Conservation (phyloP, 2,113 vertebrate genomes). For the Sisor rabdophorus region DNA sequence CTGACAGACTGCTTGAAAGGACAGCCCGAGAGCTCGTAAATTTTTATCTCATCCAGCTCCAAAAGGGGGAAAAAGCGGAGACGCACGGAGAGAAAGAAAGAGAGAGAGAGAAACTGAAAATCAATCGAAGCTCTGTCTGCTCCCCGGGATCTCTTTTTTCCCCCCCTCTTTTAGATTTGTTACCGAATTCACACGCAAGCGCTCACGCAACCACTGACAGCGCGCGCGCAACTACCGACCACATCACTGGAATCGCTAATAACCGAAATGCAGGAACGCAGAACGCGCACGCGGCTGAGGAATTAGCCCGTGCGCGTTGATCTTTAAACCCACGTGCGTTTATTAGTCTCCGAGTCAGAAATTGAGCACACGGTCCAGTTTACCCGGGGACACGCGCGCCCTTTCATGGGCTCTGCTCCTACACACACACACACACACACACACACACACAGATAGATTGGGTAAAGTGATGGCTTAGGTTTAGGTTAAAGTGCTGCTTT, state of each 20-base stretch:
- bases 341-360: not conserved
- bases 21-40: slow-evolving; percentile 40
- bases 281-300: slow-evolving; percentile 14
- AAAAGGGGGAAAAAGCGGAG: slow-evolving; percentile 30
- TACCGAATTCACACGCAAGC: slow-evolving; percentile 52
- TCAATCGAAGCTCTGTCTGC: slow-evolving; percentile 51
- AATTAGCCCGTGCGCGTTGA: slow-evolving; percentile 40
- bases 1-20: slow-evolving; percentile 54
- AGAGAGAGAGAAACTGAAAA: not conserved
- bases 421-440: too few species aligned
- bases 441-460: too few species aligned
- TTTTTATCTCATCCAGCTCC: slow-evolving; percentile 51
- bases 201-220: slow-evolving; percentile 46
- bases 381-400: slow-evolving; percentile 38
- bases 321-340: slow-evolving; percentile 6
- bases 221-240: slow-evolving; percentile 60
- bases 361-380: slow-evolving; percentile 61
- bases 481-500: too few species aligned
- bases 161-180: slow-evolving; percentile 44
- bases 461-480: too few species aligned
- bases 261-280: slow-evolving; percentile 10
- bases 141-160: slow-evolving; percentile 24
- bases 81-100: not conserved
- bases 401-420: slow-evolving; percentile 12
- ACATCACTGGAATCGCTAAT: slow-evolving; percentile 63